phyloP scores from a whole-genome alignment of 2,888 invertebrate species.

The Luffia ferchaultella region DNA sequence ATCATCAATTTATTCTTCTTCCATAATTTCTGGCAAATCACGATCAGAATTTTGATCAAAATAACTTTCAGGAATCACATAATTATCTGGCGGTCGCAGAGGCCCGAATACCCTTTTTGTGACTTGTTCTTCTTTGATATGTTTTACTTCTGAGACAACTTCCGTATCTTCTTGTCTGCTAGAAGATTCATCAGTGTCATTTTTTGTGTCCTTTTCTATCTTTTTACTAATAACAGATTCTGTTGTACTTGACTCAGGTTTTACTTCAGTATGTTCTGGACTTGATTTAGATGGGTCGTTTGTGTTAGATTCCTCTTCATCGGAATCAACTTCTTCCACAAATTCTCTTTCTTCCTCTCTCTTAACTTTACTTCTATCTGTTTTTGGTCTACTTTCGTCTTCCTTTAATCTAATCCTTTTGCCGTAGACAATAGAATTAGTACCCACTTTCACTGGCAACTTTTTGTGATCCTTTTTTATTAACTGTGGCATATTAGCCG shows the following conservation, averaged over 20 bases:
- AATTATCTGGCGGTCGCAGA: slow-evolving; percentile 55
- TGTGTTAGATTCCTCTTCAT: slow-evolving; percentile 36
- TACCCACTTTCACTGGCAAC: slow-evolving; percentile 26
- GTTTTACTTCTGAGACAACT: slow-evolving; percentile 1
- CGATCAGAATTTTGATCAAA: slow-evolving; percentile 48
- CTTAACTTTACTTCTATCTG: slow-evolving; percentile 19
- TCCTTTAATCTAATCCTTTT: slow-evolving; percentile 63
- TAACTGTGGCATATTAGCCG: slow-evolving; percentile 68
- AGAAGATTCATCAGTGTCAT: slow-evolving; percentile 1
- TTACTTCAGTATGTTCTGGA: too few relatives aligned
- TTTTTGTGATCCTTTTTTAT: slow-evolving; percentile 25
- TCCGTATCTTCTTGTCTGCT: slow-evolving; percentile 5
- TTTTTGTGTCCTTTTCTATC: slow-evolving; percentile 7
- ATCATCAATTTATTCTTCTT: slow-evolving; percentile 13
- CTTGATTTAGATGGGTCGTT: too few relatives aligned
- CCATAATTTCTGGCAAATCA: slow-evolving; percentile 52
- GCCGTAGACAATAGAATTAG: slow-evolving; percentile 57
- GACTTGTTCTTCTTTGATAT: slow-evolving; percentile 8
- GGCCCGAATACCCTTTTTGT: slow-evolving; percentile 44
- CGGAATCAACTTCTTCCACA: slow-evolving; percentile 60
- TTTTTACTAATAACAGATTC: too few relatives aligned
- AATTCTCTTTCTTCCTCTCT: slow-evolving; percentile 46
- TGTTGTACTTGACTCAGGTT: too few relatives aligned
- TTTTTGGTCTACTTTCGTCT: slow-evolving; percentile 35
- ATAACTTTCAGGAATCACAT: slow-evolving; percentile 51